Base-by-base conservation (phyloP, 2,888 invertebrate genomes). In the Drosophila pegasa region DNA sequence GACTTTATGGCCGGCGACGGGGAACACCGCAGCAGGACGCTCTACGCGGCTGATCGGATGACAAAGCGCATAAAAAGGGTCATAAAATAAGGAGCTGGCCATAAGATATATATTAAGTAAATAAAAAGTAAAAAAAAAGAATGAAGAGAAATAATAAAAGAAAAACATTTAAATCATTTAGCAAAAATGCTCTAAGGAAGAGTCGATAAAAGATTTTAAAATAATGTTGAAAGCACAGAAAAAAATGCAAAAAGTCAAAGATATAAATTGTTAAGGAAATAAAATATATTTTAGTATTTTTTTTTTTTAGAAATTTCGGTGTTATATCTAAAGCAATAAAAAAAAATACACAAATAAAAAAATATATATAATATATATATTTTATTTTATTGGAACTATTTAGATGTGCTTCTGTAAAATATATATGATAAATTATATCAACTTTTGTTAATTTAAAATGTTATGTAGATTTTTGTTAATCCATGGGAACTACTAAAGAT, bases 21-120 rank as follows among this genome's bases (percentile, higher is more conserved):
- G 54, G 56, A 62, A 56, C 40, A 10, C 18, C 52, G 29, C 31
- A 31, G 66, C 78, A 69, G 85, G 81, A 87, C 75, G 67, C 63
- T 65, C 69, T 62, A 56, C 65, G 52, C 67, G 50, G 57, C 69
- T 56, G 71, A 69, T 68, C 80, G 74, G 66, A 76, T 80, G 85
- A 80, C 80, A 83, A 80, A 82, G 68, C 74, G 61, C 59, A 70
- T 66, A 69, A 85, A 82, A 80, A 78, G 41, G 43, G 71, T 69
- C 73, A 85, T 80, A 74, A 64, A 75, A 69, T 54, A 41, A 38
- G 41, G 47, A 51, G 31, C 37, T 22, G 25, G 10, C 10, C 35
- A 10, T n/a, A 7, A 35, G 33, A 50, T 22, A 50, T n/a, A 50
- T 25, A 35, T 31, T 27, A 48, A 33, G 12, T 48, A 48, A 48